Evolutionary conservation across 2,888 invertebrate species (phyloP), one percentile per base, ranked within the genome.

Genomic region (Operophtera brumata): DNA sequence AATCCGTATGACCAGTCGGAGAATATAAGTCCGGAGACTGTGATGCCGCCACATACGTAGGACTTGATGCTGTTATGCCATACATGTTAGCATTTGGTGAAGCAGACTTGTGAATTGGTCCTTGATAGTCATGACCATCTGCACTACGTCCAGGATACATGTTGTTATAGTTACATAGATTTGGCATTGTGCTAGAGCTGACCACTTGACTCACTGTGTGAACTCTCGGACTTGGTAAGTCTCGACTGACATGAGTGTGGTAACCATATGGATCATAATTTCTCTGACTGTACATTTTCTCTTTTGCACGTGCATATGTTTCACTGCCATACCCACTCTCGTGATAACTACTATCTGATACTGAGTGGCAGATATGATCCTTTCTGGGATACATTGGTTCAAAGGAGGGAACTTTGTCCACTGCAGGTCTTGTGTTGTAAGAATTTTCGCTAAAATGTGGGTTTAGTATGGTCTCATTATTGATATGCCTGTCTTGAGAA

Each of bases 121-220:
- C 57, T 57, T 82, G 67, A 65, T 80, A 88, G 53, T 83, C 82
- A 66, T 80, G 82, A 58, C 73, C 66, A 37, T 86, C 87, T 41
- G 75, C 65, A 61, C 70, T 70, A 46, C 80, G 59, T 53, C 71
- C 72, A 46, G 57, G 57, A 69, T 86, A 88, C 59, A 80, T 69
- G 65, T 80, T 83, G 66, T 77, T 86, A 62, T 84, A 87, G 59
- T 77, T 80, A 68, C 85, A 86, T 67, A 90, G 76, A 75, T 90
- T 90, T 65, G 90, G 90, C 90, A 90, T 90, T 62, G 89, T 90
- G 61, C 82, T 86, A 50, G 90, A 89, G 69, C 84, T 84, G 40
- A 90, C 90, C 51, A 86, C 85, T 70, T 89, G 89, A 66, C 88
- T 88, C 44, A 89, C 84, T 59, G 89, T 87, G 57, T 85, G 87